A percentile compares a stretch with the other conserved stretches of the same genome.
Evolutionary conservation across 2,113 vertebrate genomes (phyloP).

Genomic region (Siniperca chuatsi): DNA sequence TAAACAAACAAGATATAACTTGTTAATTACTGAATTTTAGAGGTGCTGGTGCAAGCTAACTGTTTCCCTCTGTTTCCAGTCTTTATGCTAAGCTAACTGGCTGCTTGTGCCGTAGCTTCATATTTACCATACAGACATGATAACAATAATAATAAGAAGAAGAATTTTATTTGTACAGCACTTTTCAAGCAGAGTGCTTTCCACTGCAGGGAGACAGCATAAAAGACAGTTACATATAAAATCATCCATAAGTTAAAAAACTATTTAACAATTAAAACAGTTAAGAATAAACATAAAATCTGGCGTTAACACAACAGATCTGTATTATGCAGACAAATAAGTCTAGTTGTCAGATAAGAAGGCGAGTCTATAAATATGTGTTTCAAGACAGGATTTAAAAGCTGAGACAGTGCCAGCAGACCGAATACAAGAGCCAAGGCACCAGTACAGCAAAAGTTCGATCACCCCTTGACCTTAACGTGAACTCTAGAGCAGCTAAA

Average conservation of each 20-base stretch:
- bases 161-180: too few relatives aligned
- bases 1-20: neutral
- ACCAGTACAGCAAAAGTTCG: neutral
- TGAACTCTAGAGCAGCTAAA: neutral
- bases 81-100: neutral
- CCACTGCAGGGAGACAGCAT: too few relatives aligned
- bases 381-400: neutral
- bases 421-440: neutral
- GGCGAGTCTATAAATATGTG: neutral
- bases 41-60: neutral
- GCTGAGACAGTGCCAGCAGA: neutral
- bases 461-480: neutral
- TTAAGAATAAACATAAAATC: too few relatives aligned
- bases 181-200: too few relatives aligned
- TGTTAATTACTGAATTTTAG: neutral
- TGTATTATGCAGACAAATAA: neutral
- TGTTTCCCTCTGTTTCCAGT: too few relatives aligned
- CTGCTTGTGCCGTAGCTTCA: neutral
- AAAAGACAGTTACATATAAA: too few relatives aligned
- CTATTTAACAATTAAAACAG: too few relatives aligned
- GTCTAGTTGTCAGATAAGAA: neutral
- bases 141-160: too few relatives aligned
- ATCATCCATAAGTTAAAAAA: neutral
- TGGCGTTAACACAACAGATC: neutral
- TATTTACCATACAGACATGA: too few relatives aligned